phyloP scores from a whole-genome alignment of 2,113 vertebrate species.

The Nannobrachium achirus region DNA sequence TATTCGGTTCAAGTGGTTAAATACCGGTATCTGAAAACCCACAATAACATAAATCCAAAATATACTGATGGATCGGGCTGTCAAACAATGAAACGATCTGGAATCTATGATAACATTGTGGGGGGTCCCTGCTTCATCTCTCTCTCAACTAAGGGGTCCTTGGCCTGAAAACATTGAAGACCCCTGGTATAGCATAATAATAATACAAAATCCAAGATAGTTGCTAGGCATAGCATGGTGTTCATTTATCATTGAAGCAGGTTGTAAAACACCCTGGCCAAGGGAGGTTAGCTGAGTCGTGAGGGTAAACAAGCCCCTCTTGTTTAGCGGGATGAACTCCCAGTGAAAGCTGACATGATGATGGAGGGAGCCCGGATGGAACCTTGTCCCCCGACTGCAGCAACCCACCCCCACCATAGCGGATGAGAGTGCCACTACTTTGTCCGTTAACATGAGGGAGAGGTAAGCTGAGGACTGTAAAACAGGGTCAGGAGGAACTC shows the following conservation, averaged over 20 bases:
- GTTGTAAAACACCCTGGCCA: constrained; percentile 31
- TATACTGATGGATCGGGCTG: too few relatives aligned
- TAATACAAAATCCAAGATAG: too few relatives aligned
- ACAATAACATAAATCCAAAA: too few relatives aligned
- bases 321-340: constrained; percentile 62
- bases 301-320: constrained; percentile 59
- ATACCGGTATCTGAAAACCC: too few relatives aligned
- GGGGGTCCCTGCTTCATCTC: too few relatives aligned
- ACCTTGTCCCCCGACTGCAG: constrained; percentile 51
- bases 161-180: too few relatives aligned
- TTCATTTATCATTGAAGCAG: constrained; percentile 17
- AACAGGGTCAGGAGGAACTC: constrained; percentile 65
- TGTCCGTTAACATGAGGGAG: constrained; percentile 51
- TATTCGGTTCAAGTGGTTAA: too few relatives aligned
- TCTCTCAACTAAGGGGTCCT: too few relatives aligned
- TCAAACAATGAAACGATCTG: too few relatives aligned
- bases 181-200: too few relatives aligned
- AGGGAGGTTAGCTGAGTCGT: constrained; percentile 43
- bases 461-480: constrained; percentile 61
- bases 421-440: constrained; percentile 49
- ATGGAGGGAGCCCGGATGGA: constrained; percentile 75
- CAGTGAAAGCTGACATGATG: constrained; percentile 73
- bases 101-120: too few relatives aligned
- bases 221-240: background rate
- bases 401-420: constrained; percentile 30